Evolutionary conservation across 2,113 vertebrate species (phyloP).

Genomic region (Geococcyx californianus): DNA sequence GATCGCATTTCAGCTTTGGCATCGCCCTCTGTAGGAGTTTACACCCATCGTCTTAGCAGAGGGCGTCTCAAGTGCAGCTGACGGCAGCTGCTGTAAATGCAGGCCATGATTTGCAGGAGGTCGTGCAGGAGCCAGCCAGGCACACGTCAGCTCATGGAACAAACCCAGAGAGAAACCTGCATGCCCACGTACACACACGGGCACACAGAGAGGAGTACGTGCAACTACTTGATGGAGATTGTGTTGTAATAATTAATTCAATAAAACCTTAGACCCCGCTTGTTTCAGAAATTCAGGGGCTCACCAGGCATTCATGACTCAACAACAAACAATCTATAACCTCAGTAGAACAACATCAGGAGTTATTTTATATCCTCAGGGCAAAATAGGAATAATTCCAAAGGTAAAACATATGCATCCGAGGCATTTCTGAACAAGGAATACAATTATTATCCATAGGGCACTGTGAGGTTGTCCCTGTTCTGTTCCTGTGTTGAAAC

Average conservation of each 20-base stretch:
- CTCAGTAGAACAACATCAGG: not conserved
- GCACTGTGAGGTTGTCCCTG: not conserved
- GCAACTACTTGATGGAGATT: not conserved
- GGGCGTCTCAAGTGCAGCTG: not conserved
- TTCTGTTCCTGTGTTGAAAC: not conserved
- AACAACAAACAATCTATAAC: not conserved
- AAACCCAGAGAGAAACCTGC: not conserved
- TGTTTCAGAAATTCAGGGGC: not conserved
- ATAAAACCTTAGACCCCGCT: not conserved
- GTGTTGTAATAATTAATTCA: not conserved
- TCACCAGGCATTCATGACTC: not conserved
- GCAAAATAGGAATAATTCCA: not conserved
- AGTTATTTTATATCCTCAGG: not conserved
- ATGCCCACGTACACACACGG: fast-evolving
- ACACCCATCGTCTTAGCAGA: not conserved
- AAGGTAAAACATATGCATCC: not conserved
- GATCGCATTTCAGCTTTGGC: not conserved
- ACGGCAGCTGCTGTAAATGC: not conserved
- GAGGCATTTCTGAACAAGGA: not conserved
- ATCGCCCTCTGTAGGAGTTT: not conserved
- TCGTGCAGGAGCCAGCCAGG: not conserved
- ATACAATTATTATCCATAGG: not conserved
- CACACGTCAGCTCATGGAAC: not conserved
- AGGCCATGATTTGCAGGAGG: not conserved
- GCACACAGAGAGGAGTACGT: not conserved